Evolutionary conservation across 1,140 invertebrate genomes (phyloP).

Genomic region (Pinna nobilis): DNA sequence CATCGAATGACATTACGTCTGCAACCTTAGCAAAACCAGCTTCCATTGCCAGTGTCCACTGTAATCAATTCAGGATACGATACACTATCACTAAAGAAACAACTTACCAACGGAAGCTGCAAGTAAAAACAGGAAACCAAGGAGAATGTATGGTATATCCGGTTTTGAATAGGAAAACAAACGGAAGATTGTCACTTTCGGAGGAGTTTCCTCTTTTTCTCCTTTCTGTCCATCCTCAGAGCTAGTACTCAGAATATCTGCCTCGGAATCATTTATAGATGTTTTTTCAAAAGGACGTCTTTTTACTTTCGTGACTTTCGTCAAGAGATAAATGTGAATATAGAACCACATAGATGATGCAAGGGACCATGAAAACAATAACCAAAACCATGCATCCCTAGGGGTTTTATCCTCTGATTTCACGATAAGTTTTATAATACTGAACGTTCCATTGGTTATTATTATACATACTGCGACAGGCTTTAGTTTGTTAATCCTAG

Average conservation of each 20-base stretch:
- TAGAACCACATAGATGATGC: neutral
- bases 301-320: neutral
- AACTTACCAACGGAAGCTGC: conserved; percentile 30
- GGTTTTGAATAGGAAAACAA: conserved; percentile 35
- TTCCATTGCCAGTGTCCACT: too few relatives aligned
- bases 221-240: neutral
- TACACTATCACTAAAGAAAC: neutral
- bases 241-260: neutral
- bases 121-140: conserved; percentile 21
- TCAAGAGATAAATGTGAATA: conserved; percentile 1
- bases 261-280: conserved; percentile 1
- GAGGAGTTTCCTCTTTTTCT: too few relatives aligned
- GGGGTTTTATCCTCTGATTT: conserved; percentile 1
- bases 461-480: neutral
- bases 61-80: too few relatives aligned
- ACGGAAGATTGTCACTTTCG: conserved; percentile 17
- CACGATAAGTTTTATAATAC: conserved; percentile 21
- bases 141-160: conserved; percentile 9
- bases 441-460: conserved; percentile 12
- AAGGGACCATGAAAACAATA: conserved; percentile 18
- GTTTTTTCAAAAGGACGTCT: neutral
- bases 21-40: too few relatives aligned
- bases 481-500: conserved; percentile 20
- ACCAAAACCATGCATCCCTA: conserved; percentile 32
- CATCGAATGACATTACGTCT: too few relatives aligned